Base-by-base conservation (phyloP, 2,888 invertebrate species). In the Andrena hattorfiana region DNA sequence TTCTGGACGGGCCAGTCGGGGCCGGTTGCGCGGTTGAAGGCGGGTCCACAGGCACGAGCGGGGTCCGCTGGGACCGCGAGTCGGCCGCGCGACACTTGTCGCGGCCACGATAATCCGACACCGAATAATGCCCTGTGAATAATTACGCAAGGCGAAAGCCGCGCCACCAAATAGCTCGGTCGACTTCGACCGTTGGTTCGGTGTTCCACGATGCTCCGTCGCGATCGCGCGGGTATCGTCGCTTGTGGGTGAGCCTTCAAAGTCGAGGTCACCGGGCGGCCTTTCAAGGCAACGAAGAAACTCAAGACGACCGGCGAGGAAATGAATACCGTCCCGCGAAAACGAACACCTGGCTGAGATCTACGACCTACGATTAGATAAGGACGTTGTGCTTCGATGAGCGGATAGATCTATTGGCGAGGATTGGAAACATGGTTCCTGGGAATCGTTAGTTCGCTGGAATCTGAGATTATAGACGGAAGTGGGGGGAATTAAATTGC, bases 221-320 rank as follows among this genome's bases (percentile, higher is more conserved):
- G 28, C 28, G 26, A 42, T 2, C 35, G 54, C 20, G 60, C 66
- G 63, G 62, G 42, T 67, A 49, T 78, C 69, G 77, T 63, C 16
- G 69, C 8, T 89, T 87, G 89, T 86, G 89, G 83, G 83, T 82
- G 87, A 81, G 66, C 77, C 87, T 84, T 87, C 77, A 89, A 66
- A 76, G 80, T 81, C 82, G 87, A 87, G 89, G 89, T 87, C 90
- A 81, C 60, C 77, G 73, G 42, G 85, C 89, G 91, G 86, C 91
- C 91, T 91, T 91, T 86, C 89, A 90, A 91, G 90, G 90, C 84
- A 87, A 85, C 88, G 81, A 80, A 81, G 77, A 79, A 76, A 71
- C 76, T 28, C 84, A 8, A 56, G 62, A 42, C 28, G 48, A 4
- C 16, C 42, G 48, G 23, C 67, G 16, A 71, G 71, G 67, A 74